These are phyloP conservation scores for Lutraria rhynchaena DNA, from an alignment of 1,140 invertebrate species.

Conservation along the genomic window DNA sequence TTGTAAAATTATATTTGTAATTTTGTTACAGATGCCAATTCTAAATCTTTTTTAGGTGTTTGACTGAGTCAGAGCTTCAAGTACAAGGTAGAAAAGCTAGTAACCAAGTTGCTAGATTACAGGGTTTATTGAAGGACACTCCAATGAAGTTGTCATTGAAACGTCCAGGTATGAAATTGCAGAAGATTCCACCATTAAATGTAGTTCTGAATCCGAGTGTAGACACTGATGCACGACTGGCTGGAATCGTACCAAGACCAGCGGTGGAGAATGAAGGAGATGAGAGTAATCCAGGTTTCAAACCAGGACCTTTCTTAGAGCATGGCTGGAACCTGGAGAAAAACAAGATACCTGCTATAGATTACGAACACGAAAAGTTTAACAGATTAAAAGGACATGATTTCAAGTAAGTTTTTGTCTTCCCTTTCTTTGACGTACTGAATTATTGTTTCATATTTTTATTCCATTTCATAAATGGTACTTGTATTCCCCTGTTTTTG, in stretches of 20 bases:
- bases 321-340: conserved; percentile 72
- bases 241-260: conserved; percentile 62
- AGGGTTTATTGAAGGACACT: conserved; percentile 78
- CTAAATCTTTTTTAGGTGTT: conserved; percentile 53
- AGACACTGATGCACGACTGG: conserved; percentile 69
- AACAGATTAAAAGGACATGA: conserved; percentile 73
- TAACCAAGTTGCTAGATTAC: conserved; percentile 78
- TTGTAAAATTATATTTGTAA: too few species aligned
- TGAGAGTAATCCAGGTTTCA: conserved; percentile 74
- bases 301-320: conserved; percentile 75
- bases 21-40: too few species aligned
- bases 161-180: conserved; percentile 60
- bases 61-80: conserved; percentile 77
- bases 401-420: conserved; percentile 82
- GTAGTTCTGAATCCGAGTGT: conserved; percentile 79
- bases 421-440: too few species aligned
- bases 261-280: conserved; percentile 66
- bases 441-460: too few species aligned
- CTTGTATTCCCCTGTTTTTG: too few species aligned
- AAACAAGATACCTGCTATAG: conserved; percentile 78
- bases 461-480: too few species aligned
- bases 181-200: conserved; percentile 76
- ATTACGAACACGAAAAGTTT: conserved; percentile 78
- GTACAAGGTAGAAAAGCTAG: conserved; percentile 72
- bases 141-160: conserved; percentile 72